Percentiles rank a stretch among this genome's conserved stretches.
phyloP scores from a whole-genome alignment of 2,797 vertebrate genomes.

The Malacoraja senta region DNA sequence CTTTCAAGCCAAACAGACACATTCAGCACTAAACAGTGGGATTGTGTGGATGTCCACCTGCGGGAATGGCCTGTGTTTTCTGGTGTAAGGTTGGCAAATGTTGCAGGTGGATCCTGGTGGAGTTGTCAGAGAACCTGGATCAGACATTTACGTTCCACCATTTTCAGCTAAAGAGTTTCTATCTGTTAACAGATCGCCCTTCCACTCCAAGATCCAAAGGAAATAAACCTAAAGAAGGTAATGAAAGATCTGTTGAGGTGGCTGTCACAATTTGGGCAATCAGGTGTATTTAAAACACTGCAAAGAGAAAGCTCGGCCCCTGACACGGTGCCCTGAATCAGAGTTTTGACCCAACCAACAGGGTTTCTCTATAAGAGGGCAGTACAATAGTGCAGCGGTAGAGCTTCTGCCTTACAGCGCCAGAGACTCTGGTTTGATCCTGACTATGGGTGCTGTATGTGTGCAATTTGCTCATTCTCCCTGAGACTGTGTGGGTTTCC shows the following conservation, averaged over 20 bases:
- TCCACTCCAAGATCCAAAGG: slow-evolving; percentile 46
- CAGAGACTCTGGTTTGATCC: no score
- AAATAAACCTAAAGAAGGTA: slow-evolving; percentile 44
- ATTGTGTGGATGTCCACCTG: neutral
- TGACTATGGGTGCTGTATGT: no score
- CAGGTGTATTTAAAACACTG: neutral
- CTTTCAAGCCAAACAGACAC: neutral
- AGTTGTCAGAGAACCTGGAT: neutral
- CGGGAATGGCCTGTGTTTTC: neutral
- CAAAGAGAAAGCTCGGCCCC: neutral
- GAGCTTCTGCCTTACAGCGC: no score
- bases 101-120: neutral
- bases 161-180: slow-evolving; percentile 10
- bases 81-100: neutral
- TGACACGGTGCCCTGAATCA: neutral
- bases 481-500: no score
- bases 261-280: slow-evolving; percentile 31
- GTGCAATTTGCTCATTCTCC: no score
- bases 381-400: no score
- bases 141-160: neutral
- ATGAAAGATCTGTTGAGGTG: slow-evolving; percentile 47
- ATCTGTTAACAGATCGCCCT: slow-evolving; percentile 22
- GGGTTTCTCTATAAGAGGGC: neutral
- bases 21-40: neutral
- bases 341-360: neutral